Conservation (phyloP, 2,797 vertebrate species). For the Valencia hispanica region DNA sequence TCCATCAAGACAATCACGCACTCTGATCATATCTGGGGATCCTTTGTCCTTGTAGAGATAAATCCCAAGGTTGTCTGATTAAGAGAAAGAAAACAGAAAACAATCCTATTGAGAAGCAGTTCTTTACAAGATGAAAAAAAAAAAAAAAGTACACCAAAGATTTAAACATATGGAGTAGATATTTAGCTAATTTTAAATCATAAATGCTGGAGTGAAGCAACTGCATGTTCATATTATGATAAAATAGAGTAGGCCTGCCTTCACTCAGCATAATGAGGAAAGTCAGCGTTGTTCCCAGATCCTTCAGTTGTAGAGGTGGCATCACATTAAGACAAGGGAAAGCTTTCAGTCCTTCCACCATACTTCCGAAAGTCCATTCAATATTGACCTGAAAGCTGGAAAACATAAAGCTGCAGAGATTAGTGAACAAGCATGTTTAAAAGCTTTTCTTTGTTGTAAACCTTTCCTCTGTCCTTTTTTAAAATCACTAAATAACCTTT, state of each 20-base stretch:
- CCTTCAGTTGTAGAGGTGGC: slow-evolving; percentile 62
- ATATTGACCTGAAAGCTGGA: slow-evolving; percentile 59
- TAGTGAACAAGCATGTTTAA: not conserved
- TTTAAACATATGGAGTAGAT: not conserved
- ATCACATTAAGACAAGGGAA: slow-evolving; percentile 47
- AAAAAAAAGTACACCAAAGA: not conserved
- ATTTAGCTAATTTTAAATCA: not conserved
- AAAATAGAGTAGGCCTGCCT: slow-evolving; percentile 47
- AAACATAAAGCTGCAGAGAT: not conserved
- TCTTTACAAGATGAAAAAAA: not conserved
- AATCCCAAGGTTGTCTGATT: slow-evolving; percentile 65
- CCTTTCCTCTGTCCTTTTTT: not conserved
- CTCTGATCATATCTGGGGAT: not conserved
- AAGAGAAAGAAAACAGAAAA: not conserved
- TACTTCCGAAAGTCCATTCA: slow-evolving; percentile 52
- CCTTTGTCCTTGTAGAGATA: not conserved
- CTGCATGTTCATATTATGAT: rapidly evolving
- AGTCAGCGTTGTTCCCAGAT: slow-evolving; percentile 2
- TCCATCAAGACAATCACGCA: slow-evolving; percentile 53
- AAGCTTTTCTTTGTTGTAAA: not conserved
- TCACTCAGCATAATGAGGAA: slow-evolving; percentile 53
- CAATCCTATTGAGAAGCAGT: not conserved
- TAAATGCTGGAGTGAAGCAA: not conserved
- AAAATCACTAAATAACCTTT: not conserved
- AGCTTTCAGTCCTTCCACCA: slow-evolving; percentile 51